Evolutionary conservation across 1,140 invertebrate genomes (phyloP), one percentile per base, ranked within the genome.

Genomic region (Aethina tumida): DNA sequence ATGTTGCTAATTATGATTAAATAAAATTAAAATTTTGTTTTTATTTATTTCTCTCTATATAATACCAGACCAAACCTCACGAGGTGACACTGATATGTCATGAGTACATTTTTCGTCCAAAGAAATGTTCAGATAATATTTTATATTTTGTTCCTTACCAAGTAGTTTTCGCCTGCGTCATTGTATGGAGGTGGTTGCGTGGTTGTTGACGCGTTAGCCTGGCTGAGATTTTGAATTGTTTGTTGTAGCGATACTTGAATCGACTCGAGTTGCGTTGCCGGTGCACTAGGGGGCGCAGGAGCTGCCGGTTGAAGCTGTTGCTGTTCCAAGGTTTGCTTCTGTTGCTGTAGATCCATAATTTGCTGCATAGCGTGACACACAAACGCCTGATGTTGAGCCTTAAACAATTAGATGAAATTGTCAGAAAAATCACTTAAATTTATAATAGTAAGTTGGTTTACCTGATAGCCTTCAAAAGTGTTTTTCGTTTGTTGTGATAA

Each of bases 341-440:
- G 83, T 59, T 84, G 77, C 52, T 88, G 81, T 32, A 86, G 67
- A 54, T 74, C 80, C 58, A 90, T 83, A 50, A 94, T 84, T 60
- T 90, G 84, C 57, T 89, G 80, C 53, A 84, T 74, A 6, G 91
- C 81, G 65, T 98, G 94, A 27, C 79, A 74, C 4, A 92, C 81
- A 63, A 95, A 98, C 4, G 92, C 85, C 64, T 95, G 84, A 69
- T 98, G 93, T 56, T 97, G 93, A 24, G 84, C 80, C n/a, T n/a
- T n/a, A n/a, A n/a, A n/a, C n/a, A n/a, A n/a, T n/a, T n/a, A n/a
- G n/a, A n/a, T n/a, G n/a, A n/a, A n/a, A n/a, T n/a, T n/a, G n/a
- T n/a, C n/a, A n/a, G n/a, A n/a, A n/a, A n/a, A n/a, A n/a, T n/a
- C n/a, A n/a, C n/a, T n/a, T n/a, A n/a, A n/a, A n/a, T n/a, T n/a